Conservation (phyloP, 2,888 invertebrate species). For the Himalopsyche anomala region DNA sequence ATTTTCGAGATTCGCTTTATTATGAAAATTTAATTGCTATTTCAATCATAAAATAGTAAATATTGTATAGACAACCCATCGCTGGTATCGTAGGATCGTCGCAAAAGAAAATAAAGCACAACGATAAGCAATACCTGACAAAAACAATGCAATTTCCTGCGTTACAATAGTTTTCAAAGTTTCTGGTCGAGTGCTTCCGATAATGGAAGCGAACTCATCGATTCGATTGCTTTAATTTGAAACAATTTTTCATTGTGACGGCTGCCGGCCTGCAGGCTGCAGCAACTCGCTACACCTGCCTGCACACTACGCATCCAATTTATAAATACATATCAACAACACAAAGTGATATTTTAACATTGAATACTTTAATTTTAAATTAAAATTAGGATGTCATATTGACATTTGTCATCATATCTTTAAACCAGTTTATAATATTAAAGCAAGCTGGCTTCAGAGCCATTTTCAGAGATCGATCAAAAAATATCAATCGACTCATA, state of each 20-base stretch:
- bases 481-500: too few relatives aligned
- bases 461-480: too few relatives aligned
- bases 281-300: too few relatives aligned
- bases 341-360: too few relatives aligned
- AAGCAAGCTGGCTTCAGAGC: too few relatives aligned
- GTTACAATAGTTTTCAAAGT: conserved; percentile 8
- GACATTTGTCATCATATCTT: too few relatives aligned
- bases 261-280: neutral
- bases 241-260: neutral
- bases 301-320: neutral
- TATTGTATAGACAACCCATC: too few relatives aligned
- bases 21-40: neutral
- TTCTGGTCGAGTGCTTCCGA: neutral
- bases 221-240: neutral
- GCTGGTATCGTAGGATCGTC: too few relatives aligned
- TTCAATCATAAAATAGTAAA: neutral
- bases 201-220: conserved; percentile 36
- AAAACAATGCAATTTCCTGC: conserved; percentile 1
- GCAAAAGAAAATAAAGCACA: neutral
- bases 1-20: neutral
- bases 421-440: too few relatives aligned
- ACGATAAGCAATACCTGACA: neutral
- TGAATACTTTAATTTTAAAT: too few relatives aligned
- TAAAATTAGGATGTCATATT: too few relatives aligned
- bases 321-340: too few relatives aligned